phyloP scores from a whole-genome alignment of 2,113 vertebrate species.

The Delphinapterus leucas region DNA sequence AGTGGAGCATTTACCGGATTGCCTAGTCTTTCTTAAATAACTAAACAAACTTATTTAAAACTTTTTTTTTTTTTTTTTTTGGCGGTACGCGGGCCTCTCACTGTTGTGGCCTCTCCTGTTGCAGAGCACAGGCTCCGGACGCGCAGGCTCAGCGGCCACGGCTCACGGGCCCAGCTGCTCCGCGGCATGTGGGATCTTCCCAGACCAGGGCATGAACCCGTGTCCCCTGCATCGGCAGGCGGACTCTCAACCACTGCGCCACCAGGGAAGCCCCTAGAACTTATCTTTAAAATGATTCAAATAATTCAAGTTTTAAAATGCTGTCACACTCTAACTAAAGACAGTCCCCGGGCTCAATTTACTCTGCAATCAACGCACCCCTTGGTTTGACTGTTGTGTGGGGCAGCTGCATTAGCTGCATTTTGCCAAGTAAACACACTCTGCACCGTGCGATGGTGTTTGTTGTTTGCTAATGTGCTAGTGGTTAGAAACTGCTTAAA shows the following conservation, averaged over 20 bases:
- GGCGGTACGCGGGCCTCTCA: too few species aligned
- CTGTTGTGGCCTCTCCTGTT: too few species aligned
- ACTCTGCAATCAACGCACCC: conserved; percentile 5
- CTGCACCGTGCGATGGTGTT: conserved; percentile 46
- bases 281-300: conserved; percentile 35
- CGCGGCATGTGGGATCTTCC: too few species aligned
- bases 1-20: background rate
- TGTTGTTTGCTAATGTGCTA: conserved; percentile 71
- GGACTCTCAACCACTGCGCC: too few species aligned
- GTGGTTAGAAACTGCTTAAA: conserved; percentile 63
- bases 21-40: background rate
- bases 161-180: too few species aligned
- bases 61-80: too few species aligned
- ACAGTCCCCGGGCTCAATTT: conserved; percentile 3
- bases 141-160: too few species aligned
- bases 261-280: background rate
- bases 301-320: conserved; percentile 56
- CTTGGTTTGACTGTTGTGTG: background rate
- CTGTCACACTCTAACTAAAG: conserved; percentile 42
- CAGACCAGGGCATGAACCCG: too few species aligned
- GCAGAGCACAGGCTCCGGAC: too few species aligned
- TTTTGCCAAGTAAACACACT: conserved; percentile 65
- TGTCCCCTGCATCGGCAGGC: too few species aligned
- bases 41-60: background rate
- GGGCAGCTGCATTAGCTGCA: conserved; percentile 55